Percentiles rank a stretch among this genome's conserved stretches.
Conservation (phyloP, 2,113 vertebrate species). For the Sinocyclocheilus anophthalmus region DNA sequence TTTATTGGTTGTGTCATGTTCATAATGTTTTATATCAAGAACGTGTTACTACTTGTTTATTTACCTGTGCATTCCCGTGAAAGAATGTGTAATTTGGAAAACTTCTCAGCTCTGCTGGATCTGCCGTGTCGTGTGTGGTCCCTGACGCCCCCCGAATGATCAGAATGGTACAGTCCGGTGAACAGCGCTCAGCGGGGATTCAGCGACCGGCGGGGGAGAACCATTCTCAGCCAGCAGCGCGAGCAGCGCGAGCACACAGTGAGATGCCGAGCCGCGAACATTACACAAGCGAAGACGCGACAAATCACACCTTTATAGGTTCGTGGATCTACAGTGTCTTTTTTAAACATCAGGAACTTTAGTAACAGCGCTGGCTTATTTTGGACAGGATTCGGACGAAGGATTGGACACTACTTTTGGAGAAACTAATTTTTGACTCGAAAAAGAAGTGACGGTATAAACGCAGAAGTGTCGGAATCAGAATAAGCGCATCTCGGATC, state of each 20-base stretch:
- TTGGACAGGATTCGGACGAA: background rate
- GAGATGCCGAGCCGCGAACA: conserved; percentile 21
- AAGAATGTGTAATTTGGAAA: conserved; percentile 13
- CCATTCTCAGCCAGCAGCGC: background rate
- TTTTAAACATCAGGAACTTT: background rate
- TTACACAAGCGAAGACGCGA: background rate
- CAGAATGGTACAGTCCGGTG: conserved; percentile 46
- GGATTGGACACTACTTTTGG: background rate
- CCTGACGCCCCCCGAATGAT: background rate
- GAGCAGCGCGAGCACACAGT: background rate
- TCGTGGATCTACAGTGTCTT: background rate
- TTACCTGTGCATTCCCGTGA: background rate
- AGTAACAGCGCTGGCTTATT: background rate
- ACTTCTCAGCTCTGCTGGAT: background rate
- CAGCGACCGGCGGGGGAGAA: conserved; percentile 16
- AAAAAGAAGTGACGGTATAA: background rate
- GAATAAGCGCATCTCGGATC: background rate
- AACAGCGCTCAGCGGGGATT: background rate
- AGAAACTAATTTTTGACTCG: background rate
- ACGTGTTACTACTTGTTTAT: too few relatives aligned
- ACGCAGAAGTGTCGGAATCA: background rate
- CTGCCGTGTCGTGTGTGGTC: background rate
- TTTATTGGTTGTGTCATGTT: background rate
- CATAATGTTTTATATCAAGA: background rate
- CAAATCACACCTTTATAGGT: background rate